Percentiles rank a stretch among this genome's conserved stretches.
Conservation (phyloP, 2,113 vertebrate species). For the Tragelaphus buxtoni region DNA sequence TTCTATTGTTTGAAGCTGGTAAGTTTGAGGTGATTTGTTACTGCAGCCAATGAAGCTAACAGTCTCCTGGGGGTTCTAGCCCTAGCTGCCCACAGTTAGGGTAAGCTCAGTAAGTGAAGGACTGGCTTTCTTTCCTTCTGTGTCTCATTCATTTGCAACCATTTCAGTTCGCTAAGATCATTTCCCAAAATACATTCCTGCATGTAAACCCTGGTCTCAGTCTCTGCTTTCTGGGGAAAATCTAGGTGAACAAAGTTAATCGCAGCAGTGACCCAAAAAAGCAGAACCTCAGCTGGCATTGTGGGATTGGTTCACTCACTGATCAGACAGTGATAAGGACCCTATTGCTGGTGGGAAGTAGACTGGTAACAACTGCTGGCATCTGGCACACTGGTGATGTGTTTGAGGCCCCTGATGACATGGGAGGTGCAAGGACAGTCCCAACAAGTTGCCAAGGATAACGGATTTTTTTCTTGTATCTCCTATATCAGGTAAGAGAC, state of each 20-base stretch:
- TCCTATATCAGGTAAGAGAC: neutral
- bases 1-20: neutral
- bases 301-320: neutral
- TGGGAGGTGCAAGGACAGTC: neutral
- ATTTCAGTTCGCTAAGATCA: neutral
- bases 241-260: neutral
- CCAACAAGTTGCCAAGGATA: neutral
- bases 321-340: neutral
- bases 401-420: neutral
- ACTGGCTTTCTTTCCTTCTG: neutral
- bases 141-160: neutral
- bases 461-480: neutral
- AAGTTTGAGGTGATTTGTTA: neutral
- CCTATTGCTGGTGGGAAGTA: neutral
- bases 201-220: neutral
- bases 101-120: neutral
- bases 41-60: neutral
- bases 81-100: neutral
- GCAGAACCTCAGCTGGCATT: neutral
- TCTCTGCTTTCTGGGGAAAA: neutral
- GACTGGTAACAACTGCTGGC: neutral
- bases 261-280: neutral
- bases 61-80: neutral
- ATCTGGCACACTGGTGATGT: neutral
- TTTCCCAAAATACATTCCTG: neutral